Evolutionary conservation across 1,140 invertebrate species (phyloP).

Genomic region (Myzus persicae): DNA sequence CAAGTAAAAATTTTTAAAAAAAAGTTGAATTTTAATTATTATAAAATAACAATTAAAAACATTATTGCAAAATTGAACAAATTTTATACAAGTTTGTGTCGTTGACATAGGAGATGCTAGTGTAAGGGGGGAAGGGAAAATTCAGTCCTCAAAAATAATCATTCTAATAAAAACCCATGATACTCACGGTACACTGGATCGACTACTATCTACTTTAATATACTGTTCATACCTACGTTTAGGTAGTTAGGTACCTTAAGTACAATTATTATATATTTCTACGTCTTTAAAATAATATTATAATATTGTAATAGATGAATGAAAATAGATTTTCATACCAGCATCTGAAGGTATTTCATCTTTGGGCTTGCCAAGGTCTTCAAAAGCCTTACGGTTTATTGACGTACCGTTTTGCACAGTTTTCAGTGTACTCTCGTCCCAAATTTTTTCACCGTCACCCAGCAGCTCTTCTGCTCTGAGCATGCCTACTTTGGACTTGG

Average conservation of each 20-base stretch:
- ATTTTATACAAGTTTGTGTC: background rate
- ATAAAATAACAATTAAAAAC: background rate
- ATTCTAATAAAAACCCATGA: background rate
- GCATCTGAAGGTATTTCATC: conserved; percentile 34
- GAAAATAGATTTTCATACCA: background rate
- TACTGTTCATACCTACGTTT: no score
- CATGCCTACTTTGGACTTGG: background rate
- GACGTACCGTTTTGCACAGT: conserved; percentile 48
- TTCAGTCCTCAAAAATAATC: background rate
- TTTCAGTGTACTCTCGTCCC: conserved; percentile 53
- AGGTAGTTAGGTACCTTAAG: no score
- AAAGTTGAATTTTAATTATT: no score
- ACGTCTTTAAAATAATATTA: background rate
- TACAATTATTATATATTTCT: background rate
- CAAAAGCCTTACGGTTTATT: conserved; percentile 56
- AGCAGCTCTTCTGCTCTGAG: conserved; percentile 21
- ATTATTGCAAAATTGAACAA: background rate
- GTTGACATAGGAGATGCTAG: background rate
- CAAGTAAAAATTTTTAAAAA: no score
- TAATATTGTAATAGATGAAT: background rate
- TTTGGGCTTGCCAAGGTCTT: background rate
- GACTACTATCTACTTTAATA: no score
- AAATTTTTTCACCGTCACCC: conserved; percentile 27
- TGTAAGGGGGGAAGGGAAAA: background rate
- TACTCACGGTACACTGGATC: background rate